Evolutionary conservation across 30 jellyfish, hydroid and myxozoan genomes (phyloP), one percentile per base, ranked within the genome.

Genomic region (Sanderia malayensis): DNA sequence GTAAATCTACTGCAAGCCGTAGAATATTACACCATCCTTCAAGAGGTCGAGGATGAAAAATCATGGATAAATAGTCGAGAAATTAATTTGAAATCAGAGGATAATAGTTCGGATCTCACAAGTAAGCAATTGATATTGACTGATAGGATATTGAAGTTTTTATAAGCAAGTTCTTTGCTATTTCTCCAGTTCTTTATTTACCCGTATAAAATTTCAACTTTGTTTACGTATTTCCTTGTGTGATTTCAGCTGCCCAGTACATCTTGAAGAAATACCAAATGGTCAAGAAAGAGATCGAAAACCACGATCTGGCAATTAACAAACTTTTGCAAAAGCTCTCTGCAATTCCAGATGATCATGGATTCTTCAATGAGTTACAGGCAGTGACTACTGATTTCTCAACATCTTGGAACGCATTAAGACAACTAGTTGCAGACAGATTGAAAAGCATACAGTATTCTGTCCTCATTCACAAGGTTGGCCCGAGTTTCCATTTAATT

Each of bases 61-160:
- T 28, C 55, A 10, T 80, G 93, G 93, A 69, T 80, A 41, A 80
- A 53, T 10, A 73, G 44, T 19, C 58, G 71, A 37, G 67, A 25
- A 3, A 59, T 37, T 1, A 24, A 64, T 22, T 64, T 80, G 4
- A 33, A 59, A n/a, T 44, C 73, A 2, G 63, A 29, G 18, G 84
- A 80, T 8, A 37, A 57, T 67, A 85, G 93, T 19, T 24, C 93
- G 21, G 79, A 80, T 44, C 47, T 80, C 0, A 69, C 80, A 58
- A 77, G 93, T 80, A 57, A 44, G 13, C 52, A 37, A 37, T 37
- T 13, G 13, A 37, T n/a, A n/a, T n/a, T n/a, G n/a, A n/a, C n/a
- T n/a, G n/a, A n/a, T n/a, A n/a, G n/a, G n/a, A n/a, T n/a, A n/a
- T n/a, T n/a, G n/a, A n/a, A n/a, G n/a, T n/a, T n/a, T n/a, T n/a